Percentiles rank a stretch among this genome's conserved stretches.
phyloP scores from a whole-genome alignment of 64 coral and sea anemone species.

The Montipora sp. region DNA sequence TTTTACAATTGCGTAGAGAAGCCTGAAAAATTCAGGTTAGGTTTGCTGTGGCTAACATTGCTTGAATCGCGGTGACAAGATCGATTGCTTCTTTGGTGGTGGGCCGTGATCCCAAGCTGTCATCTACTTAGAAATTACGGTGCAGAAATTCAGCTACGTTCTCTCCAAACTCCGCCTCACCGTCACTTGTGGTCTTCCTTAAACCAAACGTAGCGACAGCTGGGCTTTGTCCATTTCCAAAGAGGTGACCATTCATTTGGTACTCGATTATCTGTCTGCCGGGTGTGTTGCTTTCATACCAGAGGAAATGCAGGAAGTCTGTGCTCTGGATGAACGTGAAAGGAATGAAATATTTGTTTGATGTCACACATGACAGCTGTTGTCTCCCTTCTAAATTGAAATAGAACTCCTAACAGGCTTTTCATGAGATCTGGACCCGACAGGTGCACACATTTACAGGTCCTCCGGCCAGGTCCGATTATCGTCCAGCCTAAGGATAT shows the following conservation, averaged over 20 bases:
- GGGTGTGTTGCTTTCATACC: not conserved
- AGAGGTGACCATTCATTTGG: not conserved
- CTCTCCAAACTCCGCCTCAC: not conserved
- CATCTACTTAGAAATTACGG: conserved; percentile 29
- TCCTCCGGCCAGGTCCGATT: conserved; percentile 23
- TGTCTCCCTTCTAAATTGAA: not conserved
- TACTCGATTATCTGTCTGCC: not conserved
- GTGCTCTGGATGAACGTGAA: not conserved
- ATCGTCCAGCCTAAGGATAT: conserved; percentile 24
- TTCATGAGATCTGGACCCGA: conserved; percentile 34
- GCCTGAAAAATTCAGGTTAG: too few species aligned
- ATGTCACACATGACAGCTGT: conserved; percentile 29
- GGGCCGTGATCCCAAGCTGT: not conserved
- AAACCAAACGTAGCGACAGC: not conserved
- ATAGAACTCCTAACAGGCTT: not conserved
- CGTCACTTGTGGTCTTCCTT: not conserved
- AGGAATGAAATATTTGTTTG: conserved; percentile 41
- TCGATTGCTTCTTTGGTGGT: too few species aligned
- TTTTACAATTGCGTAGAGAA: too few species aligned
- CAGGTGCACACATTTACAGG: not conserved
- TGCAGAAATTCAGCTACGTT: not conserved
- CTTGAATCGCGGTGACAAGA: too few species aligned
- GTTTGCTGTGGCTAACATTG: too few species aligned
- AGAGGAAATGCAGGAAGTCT: conserved; percentile 3
- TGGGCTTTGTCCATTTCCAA: not conserved